phyloP scores from a whole-genome alignment of 2,797 vertebrate species.

The Sebastes nivosus region DNA sequence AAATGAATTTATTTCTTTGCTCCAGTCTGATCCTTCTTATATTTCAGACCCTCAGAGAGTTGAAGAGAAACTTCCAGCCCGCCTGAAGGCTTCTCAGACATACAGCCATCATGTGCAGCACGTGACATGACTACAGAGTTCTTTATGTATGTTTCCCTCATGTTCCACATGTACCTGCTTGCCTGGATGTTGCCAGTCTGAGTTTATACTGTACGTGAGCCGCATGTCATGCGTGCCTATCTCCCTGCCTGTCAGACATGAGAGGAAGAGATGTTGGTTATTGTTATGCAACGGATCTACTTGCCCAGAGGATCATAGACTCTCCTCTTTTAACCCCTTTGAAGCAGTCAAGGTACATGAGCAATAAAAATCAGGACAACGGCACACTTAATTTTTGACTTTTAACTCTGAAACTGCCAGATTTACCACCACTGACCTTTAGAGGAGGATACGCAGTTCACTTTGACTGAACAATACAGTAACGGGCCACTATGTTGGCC shows the following conservation, averaged over 20 bases:
- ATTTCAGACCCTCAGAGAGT: not conserved
- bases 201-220: conserved; percentile 5
- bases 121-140: conserved; percentile 1
- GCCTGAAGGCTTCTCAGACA: not conserved
- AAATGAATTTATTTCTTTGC: too few species aligned
- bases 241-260: not conserved
- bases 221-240: not conserved
- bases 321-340: not conserved
- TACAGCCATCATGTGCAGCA: not conserved
- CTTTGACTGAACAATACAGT: not conserved
- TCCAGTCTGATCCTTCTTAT: not conserved
- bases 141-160: conserved; percentile 17
- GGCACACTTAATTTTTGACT: not conserved
- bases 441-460: not conserved
- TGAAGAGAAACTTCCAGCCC: not conserved
- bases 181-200: conserved; percentile 37
- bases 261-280: not conserved
- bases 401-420: not conserved
- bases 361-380: not conserved
- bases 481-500: not conserved
- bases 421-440: not conserved
- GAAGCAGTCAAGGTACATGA: not conserved
- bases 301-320: not conserved
- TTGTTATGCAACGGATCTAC: conserved; percentile 20
- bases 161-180: conserved; percentile 53